Evolutionary conservation across 2,797 vertebrate genomes (phyloP), one percentile per base, ranked within the genome.

Genomic region (Protosalanx chinensis): DNA sequence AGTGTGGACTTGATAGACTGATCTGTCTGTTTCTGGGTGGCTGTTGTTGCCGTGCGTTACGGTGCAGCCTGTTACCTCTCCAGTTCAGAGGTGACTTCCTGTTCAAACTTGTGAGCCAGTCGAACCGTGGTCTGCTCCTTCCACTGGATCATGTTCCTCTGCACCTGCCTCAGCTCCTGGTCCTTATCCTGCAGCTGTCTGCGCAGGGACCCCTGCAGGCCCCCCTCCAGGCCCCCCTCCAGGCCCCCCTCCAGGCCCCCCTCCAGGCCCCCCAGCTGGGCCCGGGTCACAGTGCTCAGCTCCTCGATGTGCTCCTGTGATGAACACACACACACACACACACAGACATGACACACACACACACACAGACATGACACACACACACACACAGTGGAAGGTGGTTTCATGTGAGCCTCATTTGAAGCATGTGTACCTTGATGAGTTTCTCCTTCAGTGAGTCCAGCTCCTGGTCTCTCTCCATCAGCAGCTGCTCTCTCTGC

Each of bases 251-350:
- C 18, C 51, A 18, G 20, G 15, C 72, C 29, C 82, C 83, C 66
- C 78, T 20, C 79, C 82, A 35, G 1, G 5, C 84, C 84, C 29
- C 67, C 73, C 65, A 79, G 13, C 64, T 79, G 85, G 68, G 76
- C 56, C 75, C 83, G 75, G 74, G 81, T 91, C 73, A 93, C 74
- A 64, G 84, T 78, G 72, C 91, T 89, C 60, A 94, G 67, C 84
- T 94, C 93, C 73, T 93, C 87, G 1, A 92, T 78, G 81, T 93
- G 93, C 68, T 93, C 93, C 94, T 95, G 81, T 20, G 64, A 10
- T 18, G 7, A 58, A 41, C 23, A 74, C 33, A 27, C 1, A 20
- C 8, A 5, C n/a, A 41, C 23, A 74, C 33, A 27, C 41, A 46
- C 41, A 46, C 41, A 15, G 6, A 37, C 0, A 37, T 32, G 1